Percentiles rank a stretch among this genome's conserved stretches.
phyloP scores from a whole-genome alignment of 2,888 invertebrate genomes.

The Autographa pulchrina region DNA sequence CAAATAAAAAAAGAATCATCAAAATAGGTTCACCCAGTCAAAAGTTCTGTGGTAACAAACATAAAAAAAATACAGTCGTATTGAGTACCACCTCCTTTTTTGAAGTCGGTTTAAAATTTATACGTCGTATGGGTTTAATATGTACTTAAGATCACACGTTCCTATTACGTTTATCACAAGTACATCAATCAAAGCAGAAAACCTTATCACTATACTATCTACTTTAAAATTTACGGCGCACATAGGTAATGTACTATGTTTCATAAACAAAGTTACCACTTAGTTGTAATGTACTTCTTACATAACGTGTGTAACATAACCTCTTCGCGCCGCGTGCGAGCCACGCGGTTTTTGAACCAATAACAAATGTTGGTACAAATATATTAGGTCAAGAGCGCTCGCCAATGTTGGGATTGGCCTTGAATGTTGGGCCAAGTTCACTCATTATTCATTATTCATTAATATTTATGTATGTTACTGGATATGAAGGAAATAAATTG shows the following conservation, averaged over 20 bases:
- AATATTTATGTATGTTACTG: background rate
- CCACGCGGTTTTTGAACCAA: slow-evolving; percentile 24
- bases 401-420: slow-evolving; percentile 29
- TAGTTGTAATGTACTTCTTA: background rate
- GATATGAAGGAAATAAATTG: background rate
- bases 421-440: slow-evolving; percentile 21
- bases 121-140: no score
- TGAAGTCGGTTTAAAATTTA: no score
- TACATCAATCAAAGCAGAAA: slow-evolving; percentile 4
- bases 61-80: no score
- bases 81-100: no score
- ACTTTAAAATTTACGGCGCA: slow-evolving; percentile 1
- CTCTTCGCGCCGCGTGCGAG: slow-evolving; percentile 39
- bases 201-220: background rate
- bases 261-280: background rate
- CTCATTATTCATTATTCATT: background rate
- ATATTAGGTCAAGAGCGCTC: slow-evolving; percentile 37
- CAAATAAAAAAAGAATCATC: no score
- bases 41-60: no score
- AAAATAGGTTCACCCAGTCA: no score
- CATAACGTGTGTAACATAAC: slow-evolving; percentile 29
- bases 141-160: background rate
- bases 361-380: slow-evolving; percentile 8
- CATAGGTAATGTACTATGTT: no score
- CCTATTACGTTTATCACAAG: slow-evolving; percentile 2